Percentiles rank a stretch among this genome's conserved stretches.
Evolutionary conservation across 1,140 invertebrate genomes (phyloP).

Genomic region (Listronotus oregonensis): DNA sequence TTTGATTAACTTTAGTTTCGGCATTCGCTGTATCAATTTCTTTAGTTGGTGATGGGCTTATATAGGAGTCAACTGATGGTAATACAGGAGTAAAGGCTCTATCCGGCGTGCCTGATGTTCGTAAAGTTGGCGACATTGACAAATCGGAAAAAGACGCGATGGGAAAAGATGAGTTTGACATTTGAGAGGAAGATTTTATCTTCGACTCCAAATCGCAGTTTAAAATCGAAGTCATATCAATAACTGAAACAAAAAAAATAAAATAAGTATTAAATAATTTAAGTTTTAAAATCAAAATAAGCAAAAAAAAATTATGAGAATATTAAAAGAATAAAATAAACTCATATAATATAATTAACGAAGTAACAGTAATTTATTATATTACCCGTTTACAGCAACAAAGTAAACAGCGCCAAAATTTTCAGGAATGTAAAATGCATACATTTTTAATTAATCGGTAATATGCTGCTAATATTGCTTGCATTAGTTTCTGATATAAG

Average conservation of each 20-base stretch:
- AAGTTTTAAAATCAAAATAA: too few species aligned
- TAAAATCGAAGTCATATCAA: conserved; percentile 48
- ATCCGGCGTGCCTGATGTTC: conserved; percentile 1
- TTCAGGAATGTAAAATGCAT: too few species aligned
- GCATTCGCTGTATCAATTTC: neutral
- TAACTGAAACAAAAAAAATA: conserved; percentile 38
- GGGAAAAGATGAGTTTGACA: conserved; percentile 43
- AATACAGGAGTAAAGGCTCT: conserved; percentile 17
- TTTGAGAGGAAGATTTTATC: conserved; percentile 37
- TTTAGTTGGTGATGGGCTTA: neutral
- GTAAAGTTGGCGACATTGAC: conserved; percentile 31
- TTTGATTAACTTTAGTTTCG: neutral
- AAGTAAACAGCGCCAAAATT: too few species aligned
- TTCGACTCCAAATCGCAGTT: conserved; percentile 48
- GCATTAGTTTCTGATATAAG: too few species aligned
- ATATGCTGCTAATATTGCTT: too few species aligned
- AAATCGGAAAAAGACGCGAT: conserved; percentile 21
- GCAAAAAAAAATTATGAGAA: too few species aligned
- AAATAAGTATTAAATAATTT: neutral
- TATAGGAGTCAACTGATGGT: neutral
- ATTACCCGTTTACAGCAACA: too few species aligned
- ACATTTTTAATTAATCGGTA: too few species aligned
- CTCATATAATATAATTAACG: too few species aligned
- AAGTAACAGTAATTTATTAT: too few species aligned
- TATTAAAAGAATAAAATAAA: too few species aligned